Conservation (phyloP, 2,797 vertebrate genomes). For the Macropodus opercularis region DNA sequence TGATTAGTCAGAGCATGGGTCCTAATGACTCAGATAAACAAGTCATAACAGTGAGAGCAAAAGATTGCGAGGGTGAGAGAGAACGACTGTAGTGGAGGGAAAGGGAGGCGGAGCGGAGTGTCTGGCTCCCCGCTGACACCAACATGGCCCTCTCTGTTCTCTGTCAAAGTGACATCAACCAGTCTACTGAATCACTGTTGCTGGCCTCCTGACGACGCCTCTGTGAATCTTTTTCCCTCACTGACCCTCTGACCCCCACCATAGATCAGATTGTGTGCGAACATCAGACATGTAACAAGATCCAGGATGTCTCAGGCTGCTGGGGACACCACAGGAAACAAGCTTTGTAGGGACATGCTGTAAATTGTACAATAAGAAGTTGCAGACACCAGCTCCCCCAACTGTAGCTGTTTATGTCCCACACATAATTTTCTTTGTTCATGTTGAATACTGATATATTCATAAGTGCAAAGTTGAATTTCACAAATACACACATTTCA, state of each 20-base stretch:
- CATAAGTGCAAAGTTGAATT: slow-evolving; percentile 7
- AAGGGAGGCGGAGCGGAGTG: slow-evolving; percentile 32
- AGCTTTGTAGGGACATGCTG: slow-evolving; percentile 18
- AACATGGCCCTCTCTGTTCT: slow-evolving; percentile 74
- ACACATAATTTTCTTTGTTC: slow-evolving; percentile 10
- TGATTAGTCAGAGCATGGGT: slow-evolving; percentile 42
- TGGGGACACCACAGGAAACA: slow-evolving; percentile 34
- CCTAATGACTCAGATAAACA: slow-evolving; percentile 46
- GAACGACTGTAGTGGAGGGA: slow-evolving; percentile 28
- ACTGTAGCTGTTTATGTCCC: slow-evolving; percentile 14
- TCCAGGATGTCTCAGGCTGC: slow-evolving; percentile 59
- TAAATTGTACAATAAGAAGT: slow-evolving; percentile 24
- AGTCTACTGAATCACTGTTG: slow-evolving; percentile 59
- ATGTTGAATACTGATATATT: background rate
- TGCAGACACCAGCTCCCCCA: slow-evolving; percentile 28
- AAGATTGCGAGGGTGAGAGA: slow-evolving; percentile 37
- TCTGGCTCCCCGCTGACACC: slow-evolving; percentile 68
- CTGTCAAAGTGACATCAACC: slow-evolving; percentile 76
- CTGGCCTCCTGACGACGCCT: slow-evolving; percentile 13
- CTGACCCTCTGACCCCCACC: slow-evolving; percentile 42
- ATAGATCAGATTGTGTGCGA: slow-evolving; percentile 61
- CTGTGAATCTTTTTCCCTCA: slow-evolving; percentile 50
- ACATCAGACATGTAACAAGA: slow-evolving; percentile 62
- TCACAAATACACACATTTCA: too few relatives aligned
- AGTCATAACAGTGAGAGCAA: slow-evolving; percentile 15